Base-by-base conservation (phyloP, 2,888 invertebrate species). In the Troides aeacus region DNA sequence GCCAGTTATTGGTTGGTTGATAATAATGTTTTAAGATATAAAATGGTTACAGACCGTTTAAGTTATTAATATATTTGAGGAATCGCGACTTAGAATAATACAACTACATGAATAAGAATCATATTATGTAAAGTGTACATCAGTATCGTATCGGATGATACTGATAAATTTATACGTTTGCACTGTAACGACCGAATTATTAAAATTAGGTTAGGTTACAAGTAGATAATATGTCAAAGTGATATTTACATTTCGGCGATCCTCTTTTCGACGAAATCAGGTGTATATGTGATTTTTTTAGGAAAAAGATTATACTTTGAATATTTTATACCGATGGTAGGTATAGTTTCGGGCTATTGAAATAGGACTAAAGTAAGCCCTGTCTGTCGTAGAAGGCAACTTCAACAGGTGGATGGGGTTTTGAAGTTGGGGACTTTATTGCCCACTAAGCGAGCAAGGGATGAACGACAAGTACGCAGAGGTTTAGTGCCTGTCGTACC, bases 161-260 rank as follows among this genome's bases (percentile, higher is more conserved):
- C 8, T 66, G 39, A 61, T 56, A 61, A 23, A 61, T 60, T n/a
- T 60, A n/a, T 30, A 36, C 21, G 53, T 30, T 36, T 18, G 39
- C 23, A 30, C 15, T 12, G 46, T 65, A 59, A 61, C 61, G 30
- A 36, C 36, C 2, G 50, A 50, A 63, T 17, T 50, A 59, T 62
- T 59, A 15, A 66, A 66, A 63, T 24, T 8, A 58, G 4, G 17
- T 50, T 42, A 70, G 8, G 18, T 21, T 18, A 10, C 15, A 62
- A 58, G 39, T 58, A 39, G 62, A 50, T 23, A 36, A 66, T 53
- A 66, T 60, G 36, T 62, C 58, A 59, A 63, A 53, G 24, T 59
- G 3, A 53, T 63, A 70, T 70, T 23, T 70, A 23, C 66, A 70
- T 66, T 63, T 63, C 70, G 24, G 58, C 59, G n/a, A 53, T 64